Conservation (phyloP, 2,888 invertebrate species). For the Hemicrepidius hirtus region DNA sequence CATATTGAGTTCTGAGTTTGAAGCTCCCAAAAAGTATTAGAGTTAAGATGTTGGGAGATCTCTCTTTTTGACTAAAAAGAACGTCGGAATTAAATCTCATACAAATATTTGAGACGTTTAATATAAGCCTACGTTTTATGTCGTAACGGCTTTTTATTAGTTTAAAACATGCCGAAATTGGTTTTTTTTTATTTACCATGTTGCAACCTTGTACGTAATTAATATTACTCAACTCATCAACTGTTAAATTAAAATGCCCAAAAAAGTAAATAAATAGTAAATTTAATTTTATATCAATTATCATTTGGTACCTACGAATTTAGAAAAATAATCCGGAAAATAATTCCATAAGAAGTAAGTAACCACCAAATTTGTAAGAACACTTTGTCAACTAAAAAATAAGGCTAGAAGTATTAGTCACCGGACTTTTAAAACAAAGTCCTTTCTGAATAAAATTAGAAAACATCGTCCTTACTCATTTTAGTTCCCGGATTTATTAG, state of each 20-base stretch:
- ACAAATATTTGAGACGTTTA: constrained; percentile 60
- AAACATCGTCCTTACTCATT: too few species aligned
- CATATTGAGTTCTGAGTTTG: constrained; percentile 50
- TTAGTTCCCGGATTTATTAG: too few species aligned
- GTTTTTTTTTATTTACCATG: constrained; percentile 29
- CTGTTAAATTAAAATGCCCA: not conserved
- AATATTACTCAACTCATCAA: not conserved
- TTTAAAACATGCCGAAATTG: constrained; percentile 40
- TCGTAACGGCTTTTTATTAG: constrained; percentile 40
- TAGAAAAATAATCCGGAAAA: too few species aligned
- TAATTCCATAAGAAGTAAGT: too few species aligned
- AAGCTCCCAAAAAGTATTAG: constrained; percentile 51
- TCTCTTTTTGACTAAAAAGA: constrained; percentile 49
- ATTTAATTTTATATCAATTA: not conserved
- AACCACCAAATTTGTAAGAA: too few species aligned
- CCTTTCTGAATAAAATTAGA: too few species aligned
- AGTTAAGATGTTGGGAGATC: constrained; percentile 43
- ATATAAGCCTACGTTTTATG: constrained; percentile 46
- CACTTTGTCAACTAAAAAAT: too few species aligned
- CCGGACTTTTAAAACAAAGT: too few species aligned
- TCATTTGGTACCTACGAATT: too few species aligned
- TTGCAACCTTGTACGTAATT: constrained; percentile 13
- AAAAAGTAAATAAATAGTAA: not conserved
- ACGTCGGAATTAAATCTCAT: constrained; percentile 60
- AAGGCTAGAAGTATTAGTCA: too few species aligned